These are phyloP conservation scores for Sebastes hubbsi DNA, from an alignment of 2,797 vertebrate genomes.

Conservation along the genomic window DNA sequence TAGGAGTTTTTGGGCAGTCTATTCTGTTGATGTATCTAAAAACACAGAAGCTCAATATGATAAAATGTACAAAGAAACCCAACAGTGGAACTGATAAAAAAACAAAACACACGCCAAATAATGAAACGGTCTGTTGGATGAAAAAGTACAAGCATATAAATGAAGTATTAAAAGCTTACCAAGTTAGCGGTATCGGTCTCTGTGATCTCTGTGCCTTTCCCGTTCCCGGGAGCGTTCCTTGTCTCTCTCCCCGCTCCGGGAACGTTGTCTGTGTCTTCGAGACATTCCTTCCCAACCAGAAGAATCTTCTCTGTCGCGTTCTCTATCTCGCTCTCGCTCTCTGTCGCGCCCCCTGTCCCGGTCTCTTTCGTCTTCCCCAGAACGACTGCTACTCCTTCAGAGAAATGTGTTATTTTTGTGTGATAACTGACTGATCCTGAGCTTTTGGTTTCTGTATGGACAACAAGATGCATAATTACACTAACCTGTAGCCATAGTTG, in stretches of 20 bases:
- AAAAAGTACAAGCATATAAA: neutral
- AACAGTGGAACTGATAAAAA: neutral
- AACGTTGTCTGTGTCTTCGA: constrained; percentile 72
- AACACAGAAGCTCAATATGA: neutral
- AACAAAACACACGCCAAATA: neutral
- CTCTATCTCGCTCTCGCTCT: constrained; percentile 82
- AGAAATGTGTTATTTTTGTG: constrained; percentile 5
- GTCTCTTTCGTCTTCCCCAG: constrained; percentile 78
- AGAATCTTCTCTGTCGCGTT: constrained; percentile 79
- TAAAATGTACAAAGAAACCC: neutral
- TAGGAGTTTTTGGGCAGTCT: neutral
- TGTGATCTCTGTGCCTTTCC: constrained; percentile 82
- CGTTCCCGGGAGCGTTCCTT: constrained; percentile 85
- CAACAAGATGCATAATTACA: neutral
- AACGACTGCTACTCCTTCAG: constrained; percentile 78
- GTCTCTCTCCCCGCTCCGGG: constrained; percentile 83
- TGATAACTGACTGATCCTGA: neutral
- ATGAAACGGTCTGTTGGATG: neutral
- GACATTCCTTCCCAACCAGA: constrained; percentile 68
- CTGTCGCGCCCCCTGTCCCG: constrained; percentile 83
- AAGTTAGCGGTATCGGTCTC: constrained; percentile 85
- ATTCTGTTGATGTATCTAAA: neutral
- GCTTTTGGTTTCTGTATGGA: neutral
- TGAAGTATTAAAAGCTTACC: constrained; percentile 33
- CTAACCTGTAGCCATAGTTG: constrained; percentile 80